Evolutionary conservation across 2,888 invertebrate species (phyloP).

Genomic region (Apeira syringaria): DNA sequence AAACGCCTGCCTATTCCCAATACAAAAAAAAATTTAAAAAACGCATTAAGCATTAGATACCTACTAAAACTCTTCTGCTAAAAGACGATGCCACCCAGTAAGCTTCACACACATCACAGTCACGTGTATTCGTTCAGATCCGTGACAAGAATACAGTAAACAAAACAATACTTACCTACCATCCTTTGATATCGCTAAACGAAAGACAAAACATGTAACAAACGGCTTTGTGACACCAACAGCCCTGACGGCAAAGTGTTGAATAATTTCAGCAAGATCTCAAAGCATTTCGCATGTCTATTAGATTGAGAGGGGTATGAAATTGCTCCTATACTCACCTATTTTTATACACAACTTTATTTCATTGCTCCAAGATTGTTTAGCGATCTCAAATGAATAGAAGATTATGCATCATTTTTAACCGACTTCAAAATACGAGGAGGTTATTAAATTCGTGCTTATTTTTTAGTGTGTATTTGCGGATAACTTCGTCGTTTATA

Average conservation of each 20-base stretch:
- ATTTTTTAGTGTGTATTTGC: too few species aligned
- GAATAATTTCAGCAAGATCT: slow-evolving; percentile 15
- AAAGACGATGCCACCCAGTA: slow-evolving; percentile 12
- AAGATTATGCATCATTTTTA: too few species aligned
- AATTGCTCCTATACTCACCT: not conserved
- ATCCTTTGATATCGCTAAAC: slow-evolving; percentile 36
- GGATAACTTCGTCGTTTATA: too few species aligned
- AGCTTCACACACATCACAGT: slow-evolving; percentile 9
- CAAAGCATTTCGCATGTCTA: slow-evolving; percentile 4
- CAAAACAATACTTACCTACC: slow-evolving; percentile 30
- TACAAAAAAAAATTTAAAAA: too few species aligned
- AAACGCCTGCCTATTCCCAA: too few species aligned
- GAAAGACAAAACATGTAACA: slow-evolving; percentile 34
- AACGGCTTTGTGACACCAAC: slow-evolving; percentile 31
- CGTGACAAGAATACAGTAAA: slow-evolving; percentile 20
- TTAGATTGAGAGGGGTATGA: not conserved
- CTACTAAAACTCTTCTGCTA: not conserved
- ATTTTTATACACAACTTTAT: too few species aligned
- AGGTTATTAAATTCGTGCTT: too few species aligned
- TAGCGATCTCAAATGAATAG: too few species aligned
- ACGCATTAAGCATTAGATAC: too few species aligned
- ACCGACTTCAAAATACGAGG: too few species aligned
- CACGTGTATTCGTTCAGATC: slow-evolving; percentile 10
- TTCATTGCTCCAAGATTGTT: too few species aligned
- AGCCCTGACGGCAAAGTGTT: slow-evolving; percentile 18